Percentiles rank a stretch among this genome's conserved stretches.
Evolutionary conservation across 92 coral and sea anemone species (phyloP).

Genomic region (Pocillopora grandis): DNA sequence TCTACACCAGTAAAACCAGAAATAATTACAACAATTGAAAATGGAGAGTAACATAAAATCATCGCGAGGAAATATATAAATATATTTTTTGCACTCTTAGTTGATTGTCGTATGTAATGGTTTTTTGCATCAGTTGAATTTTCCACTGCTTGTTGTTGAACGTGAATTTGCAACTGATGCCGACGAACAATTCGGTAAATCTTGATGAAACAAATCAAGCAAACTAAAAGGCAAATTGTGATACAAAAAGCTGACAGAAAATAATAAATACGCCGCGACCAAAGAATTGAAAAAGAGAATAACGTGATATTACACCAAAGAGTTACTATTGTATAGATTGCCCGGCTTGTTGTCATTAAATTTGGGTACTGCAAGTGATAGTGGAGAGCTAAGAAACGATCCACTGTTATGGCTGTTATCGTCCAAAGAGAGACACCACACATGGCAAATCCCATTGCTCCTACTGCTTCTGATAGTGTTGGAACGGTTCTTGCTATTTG

Average conservation of each 20-base stretch:
- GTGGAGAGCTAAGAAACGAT: too few relatives aligned
- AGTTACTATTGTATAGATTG: too few relatives aligned
- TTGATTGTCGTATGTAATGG: background rate
- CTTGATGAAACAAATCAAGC: background rate
- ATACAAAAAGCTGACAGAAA: background rate
- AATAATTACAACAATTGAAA: too few relatives aligned
- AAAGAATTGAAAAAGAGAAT: background rate
- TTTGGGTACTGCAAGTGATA: too few relatives aligned
- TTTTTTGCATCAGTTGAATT: background rate
- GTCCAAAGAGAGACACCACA: background rate
- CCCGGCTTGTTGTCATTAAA: too few relatives aligned
- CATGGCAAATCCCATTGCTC: background rate
- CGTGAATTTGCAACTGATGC: slow-evolving; percentile 2
- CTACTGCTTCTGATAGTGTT: background rate
- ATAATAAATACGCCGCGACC: background rate
- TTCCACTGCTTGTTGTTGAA: background rate
- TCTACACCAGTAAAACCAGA: too few relatives aligned
- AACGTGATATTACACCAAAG: background rate
- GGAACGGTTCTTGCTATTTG: background rate
- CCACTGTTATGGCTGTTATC: background rate
- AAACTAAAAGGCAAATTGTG: background rate
- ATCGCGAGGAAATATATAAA: background rate
- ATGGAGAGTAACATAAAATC: slow-evolving; percentile 3
- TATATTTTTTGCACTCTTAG: background rate
- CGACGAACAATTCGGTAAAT: background rate